A percentile compares a stretch with the other conserved stretches of the same genome.
Evolutionary conservation across 2,797 vertebrate genomes (phyloP).

Genomic region (Pseudochromis fuscus): DNA sequence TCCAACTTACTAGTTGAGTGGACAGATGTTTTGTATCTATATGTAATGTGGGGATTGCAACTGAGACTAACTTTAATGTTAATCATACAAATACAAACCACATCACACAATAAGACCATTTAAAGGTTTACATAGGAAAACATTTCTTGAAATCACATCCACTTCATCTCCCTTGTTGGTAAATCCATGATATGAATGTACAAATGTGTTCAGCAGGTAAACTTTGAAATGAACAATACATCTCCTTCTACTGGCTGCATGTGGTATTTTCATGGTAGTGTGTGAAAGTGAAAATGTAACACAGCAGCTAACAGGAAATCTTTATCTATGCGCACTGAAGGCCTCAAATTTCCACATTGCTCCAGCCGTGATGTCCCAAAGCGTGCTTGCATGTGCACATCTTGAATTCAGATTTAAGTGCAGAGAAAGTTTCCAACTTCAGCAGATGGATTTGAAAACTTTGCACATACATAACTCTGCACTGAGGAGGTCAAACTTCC

Average conservation of each 20-base stretch:
- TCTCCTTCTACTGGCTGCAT: no score
- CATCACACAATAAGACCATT: no score
- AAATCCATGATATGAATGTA: neutral
- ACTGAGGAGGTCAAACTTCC: neutral
- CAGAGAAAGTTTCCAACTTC: neutral
- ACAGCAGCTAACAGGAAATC: neutral
- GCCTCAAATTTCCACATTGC: neutral
- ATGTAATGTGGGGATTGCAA: neutral
- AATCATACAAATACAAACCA: neutral
- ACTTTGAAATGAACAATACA: no score
- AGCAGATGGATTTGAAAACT: neutral
- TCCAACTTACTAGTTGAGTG: neutral
- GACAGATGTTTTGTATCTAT: neutral
- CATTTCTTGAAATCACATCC: no score
- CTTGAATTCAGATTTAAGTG: neutral
- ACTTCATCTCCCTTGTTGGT: neutral
- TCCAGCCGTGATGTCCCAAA: neutral
- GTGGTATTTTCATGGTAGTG: neutral
- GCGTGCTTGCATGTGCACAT: neutral
- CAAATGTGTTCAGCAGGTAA: no score
- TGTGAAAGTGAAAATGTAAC: neutral
- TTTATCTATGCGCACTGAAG: neutral
- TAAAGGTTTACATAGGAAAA: neutral
- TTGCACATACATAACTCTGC: neutral
- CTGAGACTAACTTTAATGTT: neutral